Evolutionary conservation across 1,140 invertebrate species (phyloP), one percentile per base, ranked within the genome.

Genomic region (Ceratosolen fusciceps): DNA sequence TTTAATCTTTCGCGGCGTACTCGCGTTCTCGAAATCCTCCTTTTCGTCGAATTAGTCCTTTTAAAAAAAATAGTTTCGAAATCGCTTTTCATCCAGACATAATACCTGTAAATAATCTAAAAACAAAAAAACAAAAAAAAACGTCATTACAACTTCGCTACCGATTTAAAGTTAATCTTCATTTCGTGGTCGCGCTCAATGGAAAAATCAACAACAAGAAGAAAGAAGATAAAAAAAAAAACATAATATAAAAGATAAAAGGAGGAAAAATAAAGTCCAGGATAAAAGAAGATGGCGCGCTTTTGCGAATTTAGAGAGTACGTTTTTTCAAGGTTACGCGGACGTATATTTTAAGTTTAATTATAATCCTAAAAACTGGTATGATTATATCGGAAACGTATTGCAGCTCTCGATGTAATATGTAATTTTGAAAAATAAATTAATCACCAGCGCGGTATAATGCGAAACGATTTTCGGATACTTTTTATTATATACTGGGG

Each of bases 331-430:
- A 60, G 19, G 29, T 9, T 31, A 60, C 31, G 31, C 10, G 29
- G 58, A 37, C 60, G 34, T 65, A 37, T 65, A 65, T 37, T 65
- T 65, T 65, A 37, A n/a, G 19, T 65, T 65, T 37, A 65, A 65
- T 65, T 65, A 65, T 65, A 37, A 65, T 65, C 37, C 16, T 37
- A 65, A 65, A 65, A 65, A 65, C 19, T 37, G 60, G 31, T 37
- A 60, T 60, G 26, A 60, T 60, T 60, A 60, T 26, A 31, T 60
- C 12, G 12, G 26, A 60, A 60, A 60, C 29, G 31, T 60, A 31
- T 60, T 60, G 26, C 12, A 31, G 58, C 58, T 43, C 7, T 9
- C 26, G 58, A 60, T 16, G 58, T 16, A 60, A 16, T 60, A 31
- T 60, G 31, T 60, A 60, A 60, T 60, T 60, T 60, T 31, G 1